Evolutionary conservation across 2,888 invertebrate genomes (phyloP).

Genomic region (Pachymerium ferrugineum): DNA sequence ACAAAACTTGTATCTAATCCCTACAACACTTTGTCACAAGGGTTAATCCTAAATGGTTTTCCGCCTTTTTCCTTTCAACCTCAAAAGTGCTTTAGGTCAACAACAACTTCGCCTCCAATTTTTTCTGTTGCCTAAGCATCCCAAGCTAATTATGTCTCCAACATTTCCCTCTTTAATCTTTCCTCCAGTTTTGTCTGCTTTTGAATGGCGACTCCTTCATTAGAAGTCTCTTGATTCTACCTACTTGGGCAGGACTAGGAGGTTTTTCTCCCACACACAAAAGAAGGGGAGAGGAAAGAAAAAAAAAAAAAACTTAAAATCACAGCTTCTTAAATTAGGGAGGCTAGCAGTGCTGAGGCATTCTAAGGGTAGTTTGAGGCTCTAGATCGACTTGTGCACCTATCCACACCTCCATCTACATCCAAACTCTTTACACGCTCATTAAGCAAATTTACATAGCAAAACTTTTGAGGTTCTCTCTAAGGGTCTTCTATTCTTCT

Average conservation of each 20-base stretch:
- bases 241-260: neutral
- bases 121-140: neutral
- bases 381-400: neutral
- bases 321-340: conserved; percentile 5
- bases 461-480: neutral
- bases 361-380: neutral
- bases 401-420: neutral
- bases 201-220: conserved; percentile 2
- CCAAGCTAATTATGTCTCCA: neutral
- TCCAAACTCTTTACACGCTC: neutral
- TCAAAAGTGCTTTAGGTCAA: no score
- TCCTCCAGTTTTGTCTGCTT: neutral
- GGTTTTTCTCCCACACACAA: neutral
- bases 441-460: conserved; percentile 1
- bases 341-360: conserved; percentile 16
- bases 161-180: neutral
- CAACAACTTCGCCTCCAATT: no score
- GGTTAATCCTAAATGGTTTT: no score
- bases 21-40: no score
- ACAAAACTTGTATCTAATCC: no score
- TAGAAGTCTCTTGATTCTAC: conserved; percentile 15
- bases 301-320: conserved; percentile 2
- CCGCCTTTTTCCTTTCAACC: no score
- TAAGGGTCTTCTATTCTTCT: no score
- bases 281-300: neutral